Conservation (phyloP, 2,888 invertebrate species). For the Phengaris alcon region DNA sequence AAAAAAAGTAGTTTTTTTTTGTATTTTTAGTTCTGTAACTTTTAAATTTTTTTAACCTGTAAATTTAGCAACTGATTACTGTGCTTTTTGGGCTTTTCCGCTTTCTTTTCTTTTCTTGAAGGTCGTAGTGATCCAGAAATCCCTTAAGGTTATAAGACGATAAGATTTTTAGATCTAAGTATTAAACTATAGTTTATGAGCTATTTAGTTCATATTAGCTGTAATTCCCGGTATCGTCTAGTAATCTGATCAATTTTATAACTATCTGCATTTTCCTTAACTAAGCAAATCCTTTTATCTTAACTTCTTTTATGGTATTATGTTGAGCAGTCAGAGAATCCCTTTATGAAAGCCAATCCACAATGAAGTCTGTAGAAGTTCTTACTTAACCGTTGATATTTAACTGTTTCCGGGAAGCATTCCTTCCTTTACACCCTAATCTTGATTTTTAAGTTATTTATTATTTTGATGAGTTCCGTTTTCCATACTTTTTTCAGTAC, state of each 20-base stretch:
- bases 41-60: too few relatives aligned
- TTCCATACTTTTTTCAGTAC: too few relatives aligned
- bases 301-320: conserved; percentile 7
- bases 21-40: too few relatives aligned
- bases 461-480: too few relatives aligned
- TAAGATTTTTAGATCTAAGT: too few relatives aligned
- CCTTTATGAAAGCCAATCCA: conserved; percentile 23
- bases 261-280: background rate
- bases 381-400: background rate
- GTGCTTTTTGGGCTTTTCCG: too few relatives aligned
- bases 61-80: too few relatives aligned
- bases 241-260: background rate
- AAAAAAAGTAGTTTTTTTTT: too few relatives aligned
- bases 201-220: background rate
- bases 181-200: too few relatives aligned
- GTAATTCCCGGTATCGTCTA: background rate
- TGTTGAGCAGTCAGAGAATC: conserved; percentile 2
- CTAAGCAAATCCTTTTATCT: conserved; percentile 3
- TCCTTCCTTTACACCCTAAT: background rate
- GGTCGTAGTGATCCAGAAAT: background rate
- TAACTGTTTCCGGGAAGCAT: background rate
- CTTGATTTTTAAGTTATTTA: too few relatives aligned
- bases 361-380: conserved; percentile 8
- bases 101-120: too few relatives aligned
- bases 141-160: background rate